These are phyloP conservation scores for Dromiciops gliroides DNA, from an alignment of 2,113 vertebrate species.

Conservation along the genomic window DNA sequence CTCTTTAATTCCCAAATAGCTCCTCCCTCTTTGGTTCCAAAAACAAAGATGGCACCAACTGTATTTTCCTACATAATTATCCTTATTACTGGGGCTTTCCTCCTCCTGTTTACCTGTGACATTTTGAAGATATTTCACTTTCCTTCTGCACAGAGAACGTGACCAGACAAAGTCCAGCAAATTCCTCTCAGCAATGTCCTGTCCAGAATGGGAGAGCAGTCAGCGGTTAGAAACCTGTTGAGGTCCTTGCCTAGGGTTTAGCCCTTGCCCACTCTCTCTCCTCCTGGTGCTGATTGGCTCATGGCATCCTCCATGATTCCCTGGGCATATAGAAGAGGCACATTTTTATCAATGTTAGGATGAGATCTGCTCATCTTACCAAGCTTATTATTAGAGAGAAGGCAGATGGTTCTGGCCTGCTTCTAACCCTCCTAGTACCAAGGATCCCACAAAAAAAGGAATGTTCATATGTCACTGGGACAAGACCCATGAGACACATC, in stretches of 20 bases:
- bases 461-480: neutral
- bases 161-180: neutral
- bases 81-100: neutral
- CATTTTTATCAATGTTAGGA: conserved; percentile 59
- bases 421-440: conserved; percentile 52
- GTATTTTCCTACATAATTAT: neutral
- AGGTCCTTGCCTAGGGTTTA: neutral
- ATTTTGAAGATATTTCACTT: neutral
- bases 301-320: conserved; percentile 72
- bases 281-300: conserved; percentile 61
- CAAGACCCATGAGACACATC: neutral
- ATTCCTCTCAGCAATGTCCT: neutral
- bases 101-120: conserved; percentile 24
- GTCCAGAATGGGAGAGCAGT: conserved; percentile 2
- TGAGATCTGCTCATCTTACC: conserved; percentile 62
- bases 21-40: neutral
- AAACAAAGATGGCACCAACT: neutral
- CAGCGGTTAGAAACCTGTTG: neutral
- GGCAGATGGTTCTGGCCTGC: conserved; percentile 81
- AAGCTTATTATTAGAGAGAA: conserved; percentile 74
- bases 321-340: conserved; percentile 57
- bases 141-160: neutral
- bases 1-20: neutral
- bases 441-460: conserved; percentile 72
- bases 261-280: neutral